Evolutionary conservation across 2,797 vertebrate genomes (phyloP).

Genomic region (Leptodactylus fallax): DNA sequence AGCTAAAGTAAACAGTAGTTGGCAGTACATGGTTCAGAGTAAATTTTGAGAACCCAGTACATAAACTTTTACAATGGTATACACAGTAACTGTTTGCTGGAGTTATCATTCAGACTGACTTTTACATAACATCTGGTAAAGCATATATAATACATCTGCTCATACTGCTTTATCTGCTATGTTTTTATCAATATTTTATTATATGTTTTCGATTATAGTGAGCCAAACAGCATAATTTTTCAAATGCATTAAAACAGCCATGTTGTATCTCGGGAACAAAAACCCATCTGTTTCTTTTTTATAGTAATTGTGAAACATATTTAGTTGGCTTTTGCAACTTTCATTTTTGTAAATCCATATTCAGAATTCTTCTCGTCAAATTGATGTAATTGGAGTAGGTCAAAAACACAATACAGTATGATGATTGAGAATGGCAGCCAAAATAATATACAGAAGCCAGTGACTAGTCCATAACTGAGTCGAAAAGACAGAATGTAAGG

Average conservation of each 20-base stretch:
- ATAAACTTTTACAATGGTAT: not conserved
- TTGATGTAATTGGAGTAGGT: slow-evolving; percentile 1
- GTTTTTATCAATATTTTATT: not conserved
- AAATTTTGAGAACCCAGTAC: not conserved
- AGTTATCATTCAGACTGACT: not conserved
- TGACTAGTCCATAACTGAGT: not conserved
- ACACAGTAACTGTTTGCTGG: not conserved
- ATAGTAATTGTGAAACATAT: not conserved
- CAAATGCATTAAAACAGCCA: not conserved
- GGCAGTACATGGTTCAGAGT: not conserved
- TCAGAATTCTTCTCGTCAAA: not conserved
- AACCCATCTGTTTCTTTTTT: slow-evolving; percentile 7
- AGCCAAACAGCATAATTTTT: not conserved
- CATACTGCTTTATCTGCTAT: not conserved
- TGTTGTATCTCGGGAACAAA: not conserved
- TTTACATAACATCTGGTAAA: not conserved
- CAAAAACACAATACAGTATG: not conserved
- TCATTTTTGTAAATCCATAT: slow-evolving; percentile 10
- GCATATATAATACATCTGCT: not conserved
- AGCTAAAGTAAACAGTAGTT: not conserved
- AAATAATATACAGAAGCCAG: not conserved
- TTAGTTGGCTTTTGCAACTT: not conserved
- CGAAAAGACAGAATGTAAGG: slow-evolving; percentile 37
- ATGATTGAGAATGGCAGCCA: slow-evolving; percentile 16
- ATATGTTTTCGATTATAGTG: not conserved